phyloP scores from a whole-genome alignment of 2,113 vertebrate species.

The Alosa alosa region DNA sequence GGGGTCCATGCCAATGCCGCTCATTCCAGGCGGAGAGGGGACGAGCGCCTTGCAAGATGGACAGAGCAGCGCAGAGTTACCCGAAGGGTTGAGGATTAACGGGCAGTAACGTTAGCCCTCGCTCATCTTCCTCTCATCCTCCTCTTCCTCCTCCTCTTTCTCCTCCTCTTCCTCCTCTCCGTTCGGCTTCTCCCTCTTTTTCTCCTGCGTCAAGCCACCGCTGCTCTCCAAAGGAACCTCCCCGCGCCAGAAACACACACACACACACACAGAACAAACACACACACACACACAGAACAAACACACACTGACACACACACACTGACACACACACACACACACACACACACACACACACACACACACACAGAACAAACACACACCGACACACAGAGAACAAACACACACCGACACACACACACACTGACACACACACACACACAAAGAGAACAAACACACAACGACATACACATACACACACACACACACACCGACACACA shows the following conservation, averaged over 20 bases:
- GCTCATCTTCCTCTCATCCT: slow-evolving; percentile 1
- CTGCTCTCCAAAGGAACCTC: slow-evolving; percentile 55
- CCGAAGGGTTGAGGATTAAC: slow-evolving; percentile 68
- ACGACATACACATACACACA: slow-evolving; percentile 53
- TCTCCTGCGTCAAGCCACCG: slow-evolving; percentile 52
- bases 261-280: neutral
- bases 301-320: slow-evolving; percentile 45
- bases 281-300: too few species aligned
- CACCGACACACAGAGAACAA: neutral
- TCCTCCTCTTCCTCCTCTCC: slow-evolving; percentile 14
- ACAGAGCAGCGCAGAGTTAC: slow-evolving; percentile 68
- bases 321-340: slow-evolving; percentile 27
- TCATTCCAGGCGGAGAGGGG: slow-evolving; percentile 58
- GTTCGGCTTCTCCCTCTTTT: slow-evolving; percentile 42
- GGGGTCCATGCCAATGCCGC: slow-evolving; percentile 41
- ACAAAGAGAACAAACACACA: too few species aligned
- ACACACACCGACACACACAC: slow-evolving; percentile 14
- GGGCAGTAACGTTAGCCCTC: slow-evolving; percentile 62
- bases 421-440: slow-evolving; percentile 34
- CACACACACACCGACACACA: slow-evolving; percentile 50
- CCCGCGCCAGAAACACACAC: slow-evolving; percentile 51
- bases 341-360: slow-evolving; percentile 10
- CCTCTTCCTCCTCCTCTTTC: neutral
- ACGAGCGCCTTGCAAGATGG: slow-evolving; percentile 49
- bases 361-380: slow-evolving; percentile 37